Conservation (phyloP, 2,797 vertebrate genomes). For the Enteromius argenteus region DNA sequence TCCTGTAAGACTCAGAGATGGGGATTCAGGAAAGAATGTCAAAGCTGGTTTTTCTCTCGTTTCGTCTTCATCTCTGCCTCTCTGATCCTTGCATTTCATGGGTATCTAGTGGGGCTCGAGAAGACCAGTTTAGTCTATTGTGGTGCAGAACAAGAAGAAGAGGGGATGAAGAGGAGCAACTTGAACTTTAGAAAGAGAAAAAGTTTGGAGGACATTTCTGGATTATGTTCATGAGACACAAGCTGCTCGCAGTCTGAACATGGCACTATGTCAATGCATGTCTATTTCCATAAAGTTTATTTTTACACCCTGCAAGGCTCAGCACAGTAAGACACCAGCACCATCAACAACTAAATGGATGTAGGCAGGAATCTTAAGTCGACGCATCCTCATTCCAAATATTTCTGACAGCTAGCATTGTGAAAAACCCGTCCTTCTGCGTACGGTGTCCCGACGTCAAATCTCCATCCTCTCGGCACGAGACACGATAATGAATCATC, state of each 20-base stretch:
- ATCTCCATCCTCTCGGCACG: conserved; percentile 30
- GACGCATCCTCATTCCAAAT: conserved; percentile 58
- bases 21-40: conserved; percentile 71
- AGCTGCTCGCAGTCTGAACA: conserved; percentile 87
- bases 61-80: conserved; percentile 63
- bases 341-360: conserved; percentile 70
- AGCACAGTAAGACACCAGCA: conserved; percentile 76
- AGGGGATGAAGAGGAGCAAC: conserved; percentile 78
- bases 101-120: conserved; percentile 73
- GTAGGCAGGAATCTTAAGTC: conserved; percentile 67
- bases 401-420: conserved; percentile 55
- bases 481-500: conserved; percentile 47
- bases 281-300: conserved; percentile 88
- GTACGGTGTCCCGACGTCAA: conserved; percentile 20
- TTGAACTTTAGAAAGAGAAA: conserved; percentile 81
- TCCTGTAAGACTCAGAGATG: conserved; percentile 83
- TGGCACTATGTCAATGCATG: conserved; percentile 85
- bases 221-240: conserved; percentile 85
- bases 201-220: conserved; percentile 86
- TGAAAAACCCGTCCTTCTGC: conserved; percentile 45
- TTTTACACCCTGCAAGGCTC: conserved; percentile 84
- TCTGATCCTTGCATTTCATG: conserved; percentile 69
- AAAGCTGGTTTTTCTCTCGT: conserved; percentile 70
- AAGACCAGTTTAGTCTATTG: conserved; percentile 74
- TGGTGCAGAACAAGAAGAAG: conserved; percentile 65